Conservation (phyloP, 2,888 invertebrate genomes). For the Arge pagana region DNA sequence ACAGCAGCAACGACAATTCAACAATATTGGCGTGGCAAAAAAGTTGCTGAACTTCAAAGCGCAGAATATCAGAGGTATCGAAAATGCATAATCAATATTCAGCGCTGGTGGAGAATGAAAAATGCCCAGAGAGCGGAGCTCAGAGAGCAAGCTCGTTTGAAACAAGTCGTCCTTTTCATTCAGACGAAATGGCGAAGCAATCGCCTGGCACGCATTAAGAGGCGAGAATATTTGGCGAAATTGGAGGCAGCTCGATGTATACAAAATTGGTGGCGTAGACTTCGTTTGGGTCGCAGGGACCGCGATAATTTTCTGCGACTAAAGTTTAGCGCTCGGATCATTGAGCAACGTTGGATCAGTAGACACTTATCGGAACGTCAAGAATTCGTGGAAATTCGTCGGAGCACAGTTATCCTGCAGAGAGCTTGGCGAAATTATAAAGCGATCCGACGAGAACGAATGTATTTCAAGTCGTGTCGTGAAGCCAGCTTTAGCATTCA, state of each 20-base stretch:
- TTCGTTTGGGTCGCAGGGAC: slow-evolving; percentile 51
- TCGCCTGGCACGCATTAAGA: slow-evolving; percentile 52
- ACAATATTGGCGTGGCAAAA: slow-evolving; percentile 57
- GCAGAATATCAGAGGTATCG: slow-evolving; percentile 54
- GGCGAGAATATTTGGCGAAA: slow-evolving; percentile 50
- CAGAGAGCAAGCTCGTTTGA: slow-evolving; percentile 45
- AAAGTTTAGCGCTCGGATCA: slow-evolving; percentile 45
- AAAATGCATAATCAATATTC: slow-evolving; percentile 58
- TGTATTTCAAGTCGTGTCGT: slow-evolving; percentile 8
- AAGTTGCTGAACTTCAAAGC: slow-evolving; percentile 54
- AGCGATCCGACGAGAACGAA: slow-evolving; percentile 37
- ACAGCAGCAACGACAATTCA: slow-evolving; percentile 59
- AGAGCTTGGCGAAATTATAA: slow-evolving; percentile 46
- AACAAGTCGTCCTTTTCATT: slow-evolving; percentile 43
- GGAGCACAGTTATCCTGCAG: slow-evolving; percentile 58
- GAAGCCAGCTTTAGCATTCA: slow-evolving; percentile 35
- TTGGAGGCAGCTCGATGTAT: slow-evolving; percentile 47
- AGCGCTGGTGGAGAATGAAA: slow-evolving; percentile 59
- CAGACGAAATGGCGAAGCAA: slow-evolving; percentile 53
- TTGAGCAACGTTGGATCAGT: slow-evolving; percentile 45
- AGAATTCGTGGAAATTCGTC: slow-evolving; percentile 47
- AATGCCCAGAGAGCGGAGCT: slow-evolving; percentile 4
- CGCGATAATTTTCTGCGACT: slow-evolving; percentile 52
- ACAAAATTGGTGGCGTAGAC: slow-evolving; percentile 59
- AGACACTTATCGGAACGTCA: slow-evolving; percentile 55